These are phyloP conservation scores for Centrocercus urophasianus DNA, from an alignment of 2,113 vertebrate genomes.

Conservation along the genomic window DNA sequence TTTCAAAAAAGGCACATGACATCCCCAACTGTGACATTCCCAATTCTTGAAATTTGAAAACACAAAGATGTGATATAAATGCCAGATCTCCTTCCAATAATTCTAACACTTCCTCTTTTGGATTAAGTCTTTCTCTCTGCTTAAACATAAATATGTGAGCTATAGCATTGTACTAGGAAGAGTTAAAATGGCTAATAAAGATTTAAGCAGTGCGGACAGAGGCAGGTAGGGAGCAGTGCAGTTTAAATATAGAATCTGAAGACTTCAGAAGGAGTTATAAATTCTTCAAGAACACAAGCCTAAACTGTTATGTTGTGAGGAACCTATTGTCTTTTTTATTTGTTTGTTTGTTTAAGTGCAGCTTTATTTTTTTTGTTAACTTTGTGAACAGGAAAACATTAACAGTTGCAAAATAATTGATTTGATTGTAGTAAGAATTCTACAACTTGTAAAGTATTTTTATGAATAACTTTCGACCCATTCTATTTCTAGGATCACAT, in stretches of 20 bases:
- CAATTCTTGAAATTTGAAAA: neutral
- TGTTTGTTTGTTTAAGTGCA: neutral
- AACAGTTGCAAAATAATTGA: neutral
- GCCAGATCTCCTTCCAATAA: neutral
- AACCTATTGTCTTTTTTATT: neutral
- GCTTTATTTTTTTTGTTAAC: neutral
- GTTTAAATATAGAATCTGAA: neutral
- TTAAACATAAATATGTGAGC: neutral
- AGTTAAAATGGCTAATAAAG: neutral
- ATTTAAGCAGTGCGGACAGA: neutral
- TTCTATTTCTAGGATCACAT: neutral
- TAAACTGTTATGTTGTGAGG: neutral
- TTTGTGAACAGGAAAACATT: neutral
- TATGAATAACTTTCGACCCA: neutral
- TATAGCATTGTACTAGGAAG: neutral
- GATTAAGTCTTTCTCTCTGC: neutral
- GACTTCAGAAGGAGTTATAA: neutral
- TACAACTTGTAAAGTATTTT: neutral
- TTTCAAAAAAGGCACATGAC: neutral
- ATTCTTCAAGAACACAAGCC: neutral
- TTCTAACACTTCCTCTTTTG: neutral
- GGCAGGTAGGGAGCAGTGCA: neutral
- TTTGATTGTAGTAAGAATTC: neutral
- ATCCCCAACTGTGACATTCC: neutral
- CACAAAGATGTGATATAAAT: neutral